phyloP scores from a whole-genome alignment of 2,113 vertebrate species.

The Setophaga kirtlandii region DNA sequence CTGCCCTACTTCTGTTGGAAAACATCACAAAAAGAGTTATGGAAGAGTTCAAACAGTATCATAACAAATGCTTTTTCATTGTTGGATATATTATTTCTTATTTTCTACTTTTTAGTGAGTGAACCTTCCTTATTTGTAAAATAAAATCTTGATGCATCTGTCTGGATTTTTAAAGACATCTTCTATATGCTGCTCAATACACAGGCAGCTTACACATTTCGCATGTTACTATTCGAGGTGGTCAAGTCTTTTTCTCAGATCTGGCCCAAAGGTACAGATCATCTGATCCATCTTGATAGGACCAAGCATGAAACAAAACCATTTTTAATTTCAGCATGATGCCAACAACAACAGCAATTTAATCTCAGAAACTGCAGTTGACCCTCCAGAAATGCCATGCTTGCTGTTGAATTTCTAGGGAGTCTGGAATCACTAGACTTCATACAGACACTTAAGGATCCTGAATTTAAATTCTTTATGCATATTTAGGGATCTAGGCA shows the following conservation, averaged over 20 bases:
- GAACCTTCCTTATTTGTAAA: background rate
- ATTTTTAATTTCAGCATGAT: background rate
- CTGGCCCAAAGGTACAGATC: background rate
- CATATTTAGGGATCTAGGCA: background rate
- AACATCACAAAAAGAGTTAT: background rate
- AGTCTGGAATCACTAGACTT: background rate
- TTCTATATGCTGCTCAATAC: background rate
- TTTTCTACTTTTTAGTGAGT: background rate
- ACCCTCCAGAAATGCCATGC: background rate
- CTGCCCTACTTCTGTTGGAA: background rate
- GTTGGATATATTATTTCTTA: background rate
- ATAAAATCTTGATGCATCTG: background rate
- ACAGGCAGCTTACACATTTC: background rate
- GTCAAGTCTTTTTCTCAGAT: background rate
- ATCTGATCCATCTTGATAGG: background rate
- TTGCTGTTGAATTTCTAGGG: background rate
- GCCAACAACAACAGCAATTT: background rate
- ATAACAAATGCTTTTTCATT: background rate
- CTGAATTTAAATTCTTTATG: background rate
- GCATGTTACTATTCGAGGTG: background rate
- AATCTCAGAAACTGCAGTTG: background rate
- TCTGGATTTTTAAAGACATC: background rate
- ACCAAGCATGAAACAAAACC: background rate
- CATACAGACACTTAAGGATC: background rate
- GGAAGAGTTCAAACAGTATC: background rate